Conservation (phyloP, 2,113 vertebrate species). For the Stercorarius parasiticus region DNA sequence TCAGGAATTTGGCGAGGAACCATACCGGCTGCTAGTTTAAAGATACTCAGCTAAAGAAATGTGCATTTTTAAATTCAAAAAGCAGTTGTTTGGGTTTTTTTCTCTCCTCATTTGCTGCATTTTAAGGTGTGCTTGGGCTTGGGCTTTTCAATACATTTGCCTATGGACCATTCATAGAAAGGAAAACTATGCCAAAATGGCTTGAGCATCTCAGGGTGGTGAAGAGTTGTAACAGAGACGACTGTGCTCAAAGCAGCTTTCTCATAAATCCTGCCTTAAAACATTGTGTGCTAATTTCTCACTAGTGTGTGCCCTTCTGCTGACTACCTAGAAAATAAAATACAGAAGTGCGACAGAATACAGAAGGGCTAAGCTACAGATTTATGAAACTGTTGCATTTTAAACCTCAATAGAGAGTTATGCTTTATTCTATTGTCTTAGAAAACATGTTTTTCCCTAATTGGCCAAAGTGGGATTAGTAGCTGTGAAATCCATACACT, state of each 20-base stretch:
- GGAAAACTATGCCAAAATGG: background rate
- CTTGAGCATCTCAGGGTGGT: background rate
- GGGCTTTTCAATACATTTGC: background rate
- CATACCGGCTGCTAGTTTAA: background rate
- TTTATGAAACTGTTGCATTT: slow-evolving; percentile 27
- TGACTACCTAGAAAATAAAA: slow-evolving; percentile 1
- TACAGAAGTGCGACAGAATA: background rate
- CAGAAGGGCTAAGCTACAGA: background rate
- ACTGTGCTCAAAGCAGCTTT: background rate
- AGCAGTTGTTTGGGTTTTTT: background rate
- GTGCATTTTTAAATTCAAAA: background rate
- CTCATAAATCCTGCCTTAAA: background rate
- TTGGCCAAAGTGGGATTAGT: slow-evolving; percentile 17
- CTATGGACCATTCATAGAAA: background rate
- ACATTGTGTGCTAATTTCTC: background rate
- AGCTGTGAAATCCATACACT: background rate
- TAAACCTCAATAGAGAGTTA: background rate
- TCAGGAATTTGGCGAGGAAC: background rate
- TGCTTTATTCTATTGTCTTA: background rate
- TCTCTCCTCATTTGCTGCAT: background rate
- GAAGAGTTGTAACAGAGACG: background rate
- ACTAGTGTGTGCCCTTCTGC: background rate
- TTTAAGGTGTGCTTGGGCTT: background rate
- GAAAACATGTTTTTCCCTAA: background rate
- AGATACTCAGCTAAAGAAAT: background rate